These are phyloP conservation scores for Pseudopleuronectes americanus DNA, from an alignment of 2,797 vertebrate species.

Conservation along the genomic window DNA sequence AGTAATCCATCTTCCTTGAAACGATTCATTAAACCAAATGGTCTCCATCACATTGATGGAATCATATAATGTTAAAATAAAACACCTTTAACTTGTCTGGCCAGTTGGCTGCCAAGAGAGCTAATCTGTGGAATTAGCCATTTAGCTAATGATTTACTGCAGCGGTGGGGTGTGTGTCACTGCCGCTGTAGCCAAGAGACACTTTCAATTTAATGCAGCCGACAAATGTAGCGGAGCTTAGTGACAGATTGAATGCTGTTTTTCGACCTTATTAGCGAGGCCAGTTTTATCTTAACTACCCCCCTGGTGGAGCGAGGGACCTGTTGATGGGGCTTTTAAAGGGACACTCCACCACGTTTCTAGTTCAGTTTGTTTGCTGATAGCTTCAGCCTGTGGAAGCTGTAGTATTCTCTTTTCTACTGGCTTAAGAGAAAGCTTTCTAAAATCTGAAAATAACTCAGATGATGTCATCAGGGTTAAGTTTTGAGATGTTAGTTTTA, in stretches of 20 bases:
- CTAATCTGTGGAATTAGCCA: conserved; percentile 63
- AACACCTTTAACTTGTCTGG: conserved; percentile 65
- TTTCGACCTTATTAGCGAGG: conserved; percentile 49
- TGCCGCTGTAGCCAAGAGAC: conserved; percentile 52
- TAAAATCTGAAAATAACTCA: neutral
- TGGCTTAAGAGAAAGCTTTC: neutral
- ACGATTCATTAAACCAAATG: conserved; percentile 57
- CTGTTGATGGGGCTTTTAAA: conserved; percentile 43
- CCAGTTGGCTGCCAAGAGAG: conserved; percentile 50
- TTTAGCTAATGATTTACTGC: conserved; percentile 67
- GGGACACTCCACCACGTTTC: conserved; percentile 3
- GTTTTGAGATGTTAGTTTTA: neutral
- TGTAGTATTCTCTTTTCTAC: neutral
- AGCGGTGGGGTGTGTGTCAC: conserved; percentile 37
- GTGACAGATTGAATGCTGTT: conserved; percentile 57
- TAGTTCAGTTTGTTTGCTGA: neutral
- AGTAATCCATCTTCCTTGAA: conserved; percentile 50
- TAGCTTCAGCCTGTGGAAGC: conserved; percentile 1
- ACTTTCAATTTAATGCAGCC: conserved; percentile 62
- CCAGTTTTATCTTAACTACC: conserved; percentile 47
- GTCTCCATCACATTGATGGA: conserved; percentile 57
- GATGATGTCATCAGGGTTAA: neutral
- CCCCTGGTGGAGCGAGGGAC: conserved; percentile 26
- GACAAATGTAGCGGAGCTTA: conserved; percentile 51
- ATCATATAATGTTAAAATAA: conserved; percentile 71